Evolutionary conservation across 2,797 vertebrate species (phyloP), one percentile per base, ranked within the genome.

Genomic region (Malurus splendens): DNA sequence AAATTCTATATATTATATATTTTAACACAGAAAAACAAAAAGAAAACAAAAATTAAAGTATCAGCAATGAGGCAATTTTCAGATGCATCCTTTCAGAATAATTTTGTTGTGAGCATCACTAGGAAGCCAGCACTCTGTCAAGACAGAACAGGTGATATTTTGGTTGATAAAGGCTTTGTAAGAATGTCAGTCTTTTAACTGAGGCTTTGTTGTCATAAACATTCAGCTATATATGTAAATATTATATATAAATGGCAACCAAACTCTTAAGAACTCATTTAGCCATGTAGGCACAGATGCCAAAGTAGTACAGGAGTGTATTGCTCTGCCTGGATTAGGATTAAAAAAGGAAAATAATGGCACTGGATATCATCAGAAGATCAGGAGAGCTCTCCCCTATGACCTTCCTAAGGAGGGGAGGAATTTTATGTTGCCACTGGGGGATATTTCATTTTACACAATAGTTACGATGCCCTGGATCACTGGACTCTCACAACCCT

Each of bases 401-500:
- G 88, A 57, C 45, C 55, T 90, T 89, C 62, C 74, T 86, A 86
- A 86, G 87, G 89, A 89, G 18, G 54, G 78, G 56, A 90, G 55
- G 48, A 83, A 83, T 78, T 76, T 90, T 68, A 88, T 90, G n/a
- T 74, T 56, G 62, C 75, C 60, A 36, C 16, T 0, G 83, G 87
- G 83, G 61, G 38, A 83, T 92, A 82, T 90, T 94, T 89, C 28
- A 8, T 12, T 50, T 59, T 82, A 56, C 56, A 28, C 65, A 45
- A 36, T 18, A 70, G 89, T 87, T 90, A 82, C 3, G 65, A 76
- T 61, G 86, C 57, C 51, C 56, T 71, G 61, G 72, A 84, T 84
- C 83, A 85, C 92, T 68, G 89, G 93, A 92, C 90, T 79, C 87
- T 92, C 87, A 74, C 48, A 19, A 90, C 92, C 85, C 73, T 88